Percentiles rank a stretch among this genome's conserved stretches.
These are phyloP conservation scores for Trachelipus rathkii DNA, from an alignment of 1,140 invertebrate genomes.

Conservation along the genomic window DNA sequence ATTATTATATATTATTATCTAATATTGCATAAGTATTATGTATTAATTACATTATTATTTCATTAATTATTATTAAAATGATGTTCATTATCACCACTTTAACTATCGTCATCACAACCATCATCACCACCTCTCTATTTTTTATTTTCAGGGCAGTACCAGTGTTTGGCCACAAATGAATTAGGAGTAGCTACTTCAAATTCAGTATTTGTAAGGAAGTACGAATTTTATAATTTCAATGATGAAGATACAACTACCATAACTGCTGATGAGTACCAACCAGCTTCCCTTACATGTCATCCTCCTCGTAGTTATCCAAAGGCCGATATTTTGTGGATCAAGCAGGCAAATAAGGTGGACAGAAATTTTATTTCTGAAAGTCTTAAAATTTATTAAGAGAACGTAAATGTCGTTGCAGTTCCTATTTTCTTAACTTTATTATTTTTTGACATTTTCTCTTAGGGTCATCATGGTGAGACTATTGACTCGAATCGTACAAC, in stretches of 20 bases:
- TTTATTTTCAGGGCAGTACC: conserved; percentile 69
- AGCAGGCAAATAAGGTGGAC: conserved; percentile 59
- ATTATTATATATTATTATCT: too few relatives aligned
- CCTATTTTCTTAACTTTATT: too few relatives aligned
- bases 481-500: conserved; percentile 91
- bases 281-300: conserved; percentile 77
- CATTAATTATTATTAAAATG: too few relatives aligned
- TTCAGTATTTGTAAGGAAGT: conserved; percentile 89
- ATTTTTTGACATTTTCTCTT: conserved; percentile 12
- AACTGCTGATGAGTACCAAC: conserved; percentile 77
- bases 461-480: conserved; percentile 67
- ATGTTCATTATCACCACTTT: too few relatives aligned
- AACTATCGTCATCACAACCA: too few relatives aligned
- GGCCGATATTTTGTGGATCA: conserved; percentile 88
- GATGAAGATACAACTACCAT: conserved; percentile 62
- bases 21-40: too few relatives aligned
- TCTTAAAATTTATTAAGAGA: too few relatives aligned
- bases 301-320: conserved; percentile 91
- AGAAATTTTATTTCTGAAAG: neutral
- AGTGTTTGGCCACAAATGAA: conserved; percentile 93
- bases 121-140: neutral
- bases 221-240: conserved; percentile 87
- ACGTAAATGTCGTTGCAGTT: too few relatives aligned
- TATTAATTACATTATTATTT: too few relatives aligned
- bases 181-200: conserved; percentile 92